Conservation (phyloP, 2,113 vertebrate genomes). For the Sylvietta virens region DNA sequence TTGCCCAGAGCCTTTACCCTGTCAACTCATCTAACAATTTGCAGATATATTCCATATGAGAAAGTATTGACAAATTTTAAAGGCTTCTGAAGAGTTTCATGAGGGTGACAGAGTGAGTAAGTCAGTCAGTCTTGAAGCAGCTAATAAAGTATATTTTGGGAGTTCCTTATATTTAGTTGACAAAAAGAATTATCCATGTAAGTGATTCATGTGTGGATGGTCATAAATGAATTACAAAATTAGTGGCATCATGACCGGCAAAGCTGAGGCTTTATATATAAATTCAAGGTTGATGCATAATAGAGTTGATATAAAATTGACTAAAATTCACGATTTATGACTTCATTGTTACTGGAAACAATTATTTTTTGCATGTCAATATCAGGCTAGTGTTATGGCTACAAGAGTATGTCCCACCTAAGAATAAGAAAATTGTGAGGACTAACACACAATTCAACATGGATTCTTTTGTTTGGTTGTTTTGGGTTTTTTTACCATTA, state of each 20-base stretch:
- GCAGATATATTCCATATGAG: not conserved
- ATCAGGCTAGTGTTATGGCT: not conserved
- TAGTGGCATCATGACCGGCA: not conserved
- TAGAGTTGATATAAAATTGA: not conserved
- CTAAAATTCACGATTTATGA: not conserved
- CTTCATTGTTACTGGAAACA: not conserved
- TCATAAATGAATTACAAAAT: not conserved
- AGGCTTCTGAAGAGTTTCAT: not conserved
- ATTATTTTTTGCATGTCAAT: not conserved
- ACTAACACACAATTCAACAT: not conserved
- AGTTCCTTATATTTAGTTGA: not conserved
- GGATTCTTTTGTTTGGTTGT: no score
- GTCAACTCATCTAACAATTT: not conserved
- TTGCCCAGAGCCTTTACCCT: not conserved
- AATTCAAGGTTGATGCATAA: not conserved
- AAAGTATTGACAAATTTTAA: not conserved
- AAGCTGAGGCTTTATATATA: not conserved
- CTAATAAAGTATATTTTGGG: not conserved
- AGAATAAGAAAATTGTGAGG: not conserved
- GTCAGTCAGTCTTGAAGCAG: not conserved
- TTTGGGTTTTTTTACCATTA: not conserved
- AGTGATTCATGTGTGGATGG: not conserved
- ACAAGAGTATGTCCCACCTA: not conserved
- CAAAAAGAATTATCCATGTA: not conserved
- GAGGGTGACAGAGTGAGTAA: not conserved